A percentile compares a stretch with the other conserved stretches of the same genome.
Conservation (phyloP, 2,888 invertebrate species). For the Lithophane socia region DNA sequence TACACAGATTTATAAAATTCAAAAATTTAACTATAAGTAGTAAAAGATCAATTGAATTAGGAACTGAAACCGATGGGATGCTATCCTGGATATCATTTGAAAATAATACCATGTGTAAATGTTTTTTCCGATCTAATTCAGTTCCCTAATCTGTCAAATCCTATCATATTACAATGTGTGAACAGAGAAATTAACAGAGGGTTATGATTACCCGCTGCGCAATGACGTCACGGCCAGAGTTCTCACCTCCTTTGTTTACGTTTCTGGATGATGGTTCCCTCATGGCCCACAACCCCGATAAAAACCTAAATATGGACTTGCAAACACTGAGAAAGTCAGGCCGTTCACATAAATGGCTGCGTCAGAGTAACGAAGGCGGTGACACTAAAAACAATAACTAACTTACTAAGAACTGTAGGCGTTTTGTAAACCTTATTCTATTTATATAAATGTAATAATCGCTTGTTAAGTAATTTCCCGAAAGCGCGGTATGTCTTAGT, state of each 20-base stretch:
- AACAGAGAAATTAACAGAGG: slow-evolving; percentile 51
- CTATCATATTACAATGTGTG: slow-evolving; percentile 55
- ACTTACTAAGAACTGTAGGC: slow-evolving; percentile 20
- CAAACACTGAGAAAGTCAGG: slow-evolving; percentile 21
- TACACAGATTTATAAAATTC: background rate
- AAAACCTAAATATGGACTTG: slow-evolving; percentile 49
- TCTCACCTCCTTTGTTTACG: slow-evolving; percentile 50
- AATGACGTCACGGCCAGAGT: slow-evolving; percentile 55
- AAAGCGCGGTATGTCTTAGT: slow-evolving; percentile 34
- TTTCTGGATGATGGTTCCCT: slow-evolving; percentile 50
- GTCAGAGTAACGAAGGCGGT: slow-evolving; percentile 1
- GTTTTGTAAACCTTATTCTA: slow-evolving; percentile 24
- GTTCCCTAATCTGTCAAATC: slow-evolving; percentile 31
- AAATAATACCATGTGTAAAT: slow-evolving; percentile 3
- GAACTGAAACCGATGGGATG: background rate
- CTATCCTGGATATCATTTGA: background rate
- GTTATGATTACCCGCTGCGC: slow-evolving; percentile 41
- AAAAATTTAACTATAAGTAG: too few relatives aligned
- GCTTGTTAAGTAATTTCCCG: slow-evolving; percentile 38
- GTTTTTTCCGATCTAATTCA: slow-evolving; percentile 22
- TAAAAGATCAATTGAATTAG: background rate
- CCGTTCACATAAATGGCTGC: background rate
- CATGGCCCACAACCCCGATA: slow-evolving; percentile 47
- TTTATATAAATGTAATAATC: slow-evolving; percentile 19
- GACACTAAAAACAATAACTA: background rate